Percentiles rank a stretch among this genome's conserved stretches.
Evolutionary conservation across 30 jellyfish, hydroid and myxozoan genomes (phyloP).

Genomic region (Turritopsis dohrnii): DNA sequence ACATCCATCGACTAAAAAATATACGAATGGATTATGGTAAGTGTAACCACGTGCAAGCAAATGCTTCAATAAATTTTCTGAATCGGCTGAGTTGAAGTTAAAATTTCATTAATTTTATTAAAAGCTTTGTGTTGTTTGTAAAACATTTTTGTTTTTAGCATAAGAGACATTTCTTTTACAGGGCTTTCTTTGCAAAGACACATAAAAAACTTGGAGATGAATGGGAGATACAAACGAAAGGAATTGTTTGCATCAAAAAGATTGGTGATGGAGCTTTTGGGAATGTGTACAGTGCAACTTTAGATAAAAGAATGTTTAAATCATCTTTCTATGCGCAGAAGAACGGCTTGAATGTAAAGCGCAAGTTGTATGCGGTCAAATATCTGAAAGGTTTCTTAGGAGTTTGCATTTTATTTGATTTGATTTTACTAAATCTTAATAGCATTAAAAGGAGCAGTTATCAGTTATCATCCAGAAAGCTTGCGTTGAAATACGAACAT

Average conservation of each 20-base stretch:
- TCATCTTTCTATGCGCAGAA: not conserved
- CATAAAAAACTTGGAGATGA: conserved; percentile 20
- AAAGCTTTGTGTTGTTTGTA: too few relatives aligned
- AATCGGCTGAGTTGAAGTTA: too few relatives aligned
- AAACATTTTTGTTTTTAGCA: too few relatives aligned
- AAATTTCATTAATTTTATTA: too few relatives aligned
- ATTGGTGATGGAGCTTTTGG: conserved; percentile 96
- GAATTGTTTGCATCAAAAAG: conserved; percentile 39
- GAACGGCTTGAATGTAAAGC: not conserved
- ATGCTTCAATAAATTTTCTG: too few relatives aligned
- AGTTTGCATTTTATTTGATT: too few relatives aligned
- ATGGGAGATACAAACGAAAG: conserved; percentile 62
- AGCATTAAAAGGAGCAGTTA: too few relatives aligned
- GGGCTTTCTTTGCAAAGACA: not conserved
- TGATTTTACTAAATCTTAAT: too few relatives aligned
- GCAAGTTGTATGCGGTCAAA: conserved; percentile 53
- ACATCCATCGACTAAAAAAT: not conserved
- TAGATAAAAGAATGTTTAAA: conserved; percentile 23
- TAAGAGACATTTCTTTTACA: too few relatives aligned
- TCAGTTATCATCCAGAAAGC: too few relatives aligned
- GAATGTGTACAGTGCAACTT: conserved; percentile 62
- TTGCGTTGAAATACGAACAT: too few relatives aligned
- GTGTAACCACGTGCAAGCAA: too few relatives aligned
- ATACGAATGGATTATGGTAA: not conserved
- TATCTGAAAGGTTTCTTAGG: conserved; percentile 47